A percentile compares a stretch with the other conserved stretches of the same genome.
These are phyloP conservation scores for Isichthys henryi DNA, from an alignment of 2,113 vertebrate species.

Conservation along the genomic window DNA sequence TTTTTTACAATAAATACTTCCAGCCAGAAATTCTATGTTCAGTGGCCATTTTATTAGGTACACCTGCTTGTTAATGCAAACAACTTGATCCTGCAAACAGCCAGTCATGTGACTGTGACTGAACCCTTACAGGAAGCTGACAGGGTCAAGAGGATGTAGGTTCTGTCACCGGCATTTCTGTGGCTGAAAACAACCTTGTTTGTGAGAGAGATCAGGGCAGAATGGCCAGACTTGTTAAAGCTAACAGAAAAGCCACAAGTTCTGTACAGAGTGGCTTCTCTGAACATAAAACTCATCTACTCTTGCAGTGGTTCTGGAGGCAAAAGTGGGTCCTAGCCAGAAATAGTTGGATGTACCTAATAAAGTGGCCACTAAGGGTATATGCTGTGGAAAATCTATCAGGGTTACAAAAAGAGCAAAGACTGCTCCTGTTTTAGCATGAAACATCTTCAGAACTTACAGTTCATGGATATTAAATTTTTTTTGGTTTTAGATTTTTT, in stretches of 20 bases:
- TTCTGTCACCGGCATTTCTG: neutral
- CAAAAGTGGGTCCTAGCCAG: neutral
- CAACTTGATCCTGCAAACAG: neutral
- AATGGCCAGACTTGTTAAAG: neutral
- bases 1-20: slow-evolving; percentile 1
- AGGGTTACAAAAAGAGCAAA: neutral
- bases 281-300: neutral
- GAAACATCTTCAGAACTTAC: neutral
- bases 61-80: neutral
- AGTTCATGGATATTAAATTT: too few species aligned
- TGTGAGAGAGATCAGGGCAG: neutral
- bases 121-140: neutral
- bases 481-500: too few species aligned
- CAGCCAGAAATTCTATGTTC: neutral
- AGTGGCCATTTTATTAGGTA: neutral
- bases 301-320: neutral
- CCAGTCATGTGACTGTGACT: neutral
- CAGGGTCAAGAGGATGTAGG: neutral
- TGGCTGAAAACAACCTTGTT: neutral
- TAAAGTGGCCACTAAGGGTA: neutral
- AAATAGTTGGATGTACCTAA: neutral
- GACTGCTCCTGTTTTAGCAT: neutral
- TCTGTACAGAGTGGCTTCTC: neutral
- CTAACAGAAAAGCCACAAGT: neutral
- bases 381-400: neutral